Evolutionary conservation across 2,888 invertebrate genomes (phyloP).

Genomic region (Fabriciana adippe): DNA sequence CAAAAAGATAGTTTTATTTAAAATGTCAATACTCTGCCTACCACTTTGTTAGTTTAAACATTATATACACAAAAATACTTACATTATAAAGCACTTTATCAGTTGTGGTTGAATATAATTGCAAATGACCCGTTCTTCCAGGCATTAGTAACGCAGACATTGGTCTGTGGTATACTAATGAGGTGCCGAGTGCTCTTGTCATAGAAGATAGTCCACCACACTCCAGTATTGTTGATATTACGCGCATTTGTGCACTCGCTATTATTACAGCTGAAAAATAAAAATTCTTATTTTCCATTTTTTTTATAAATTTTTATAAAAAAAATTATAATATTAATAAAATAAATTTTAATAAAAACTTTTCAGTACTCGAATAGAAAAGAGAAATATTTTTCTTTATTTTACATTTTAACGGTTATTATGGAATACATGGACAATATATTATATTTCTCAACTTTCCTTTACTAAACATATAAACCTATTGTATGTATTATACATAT

Average conservation of each 20-base stretch:
- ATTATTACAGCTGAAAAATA: slow-evolving; percentile 66
- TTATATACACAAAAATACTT: slow-evolving; percentile 44
- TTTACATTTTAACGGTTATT: too few relatives aligned
- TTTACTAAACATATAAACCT: too few relatives aligned
- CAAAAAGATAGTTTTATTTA: too few relatives aligned
- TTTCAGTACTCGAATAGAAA: too few relatives aligned
- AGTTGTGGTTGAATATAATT: slow-evolving; percentile 67
- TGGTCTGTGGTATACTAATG: slow-evolving; percentile 58
- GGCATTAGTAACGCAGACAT: slow-evolving; percentile 65
- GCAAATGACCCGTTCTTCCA: slow-evolving; percentile 71
- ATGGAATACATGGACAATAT: too few relatives aligned
- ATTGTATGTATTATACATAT: too few relatives aligned
- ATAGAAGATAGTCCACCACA: slow-evolving; percentile 71
- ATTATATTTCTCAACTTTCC: too few relatives aligned
- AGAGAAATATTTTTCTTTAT: too few relatives aligned
- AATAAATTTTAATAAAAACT: too few relatives aligned
- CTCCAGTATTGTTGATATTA: slow-evolving; percentile 67
- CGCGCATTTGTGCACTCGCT: slow-evolving; percentile 64
- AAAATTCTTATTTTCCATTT: slow-evolving; percentile 14
- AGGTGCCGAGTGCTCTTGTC: slow-evolving; percentile 57
- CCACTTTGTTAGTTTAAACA: not conserved
- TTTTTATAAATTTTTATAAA: too few relatives aligned
- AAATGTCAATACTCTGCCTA: too few relatives aligned
- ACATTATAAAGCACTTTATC: slow-evolving; percentile 77
- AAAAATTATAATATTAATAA: too few relatives aligned